phyloP scores from a whole-genome alignment of 2,113 vertebrate genomes.

The Phyllostomus hastatus region DNA sequence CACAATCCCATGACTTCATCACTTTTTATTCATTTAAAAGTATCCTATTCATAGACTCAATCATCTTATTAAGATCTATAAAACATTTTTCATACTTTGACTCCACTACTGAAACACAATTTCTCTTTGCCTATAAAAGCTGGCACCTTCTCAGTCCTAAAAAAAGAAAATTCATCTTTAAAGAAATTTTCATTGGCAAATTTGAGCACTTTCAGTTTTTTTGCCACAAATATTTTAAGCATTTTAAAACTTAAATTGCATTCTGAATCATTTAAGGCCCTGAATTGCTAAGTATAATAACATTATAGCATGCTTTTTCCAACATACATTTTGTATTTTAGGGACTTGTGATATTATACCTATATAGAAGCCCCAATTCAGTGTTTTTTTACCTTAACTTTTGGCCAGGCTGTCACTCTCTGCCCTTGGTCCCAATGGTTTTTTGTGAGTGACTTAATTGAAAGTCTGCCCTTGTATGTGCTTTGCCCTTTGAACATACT shows the following conservation, averaged over 20 bases:
- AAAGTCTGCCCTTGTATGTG: not conserved
- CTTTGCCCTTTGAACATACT: conserved; percentile 24
- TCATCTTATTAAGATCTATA: conserved; percentile 70
- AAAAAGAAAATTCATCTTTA: conserved; percentile 46
- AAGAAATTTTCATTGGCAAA: conserved; percentile 35
- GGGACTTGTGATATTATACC: not conserved
- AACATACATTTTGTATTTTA: conserved; percentile 9
- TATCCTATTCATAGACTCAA: conserved; percentile 69
- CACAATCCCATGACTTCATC: conserved; percentile 55
- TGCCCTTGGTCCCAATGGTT: not conserved
- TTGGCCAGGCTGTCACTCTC: not conserved
- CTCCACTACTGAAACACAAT: not conserved
- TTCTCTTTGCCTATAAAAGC: conserved; percentile 28
- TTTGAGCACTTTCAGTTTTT: conserved; percentile 31
- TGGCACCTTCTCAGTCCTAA: conserved; percentile 29
- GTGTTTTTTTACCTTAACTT: not conserved
- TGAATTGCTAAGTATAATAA: conserved; percentile 23
- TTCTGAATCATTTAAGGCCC: not conserved
- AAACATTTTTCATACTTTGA: conserved; percentile 68
- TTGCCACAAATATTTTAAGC: conserved; percentile 11
- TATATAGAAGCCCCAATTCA: not conserved
- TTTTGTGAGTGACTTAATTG: conserved; percentile 41
- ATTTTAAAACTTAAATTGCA: conserved; percentile 35
- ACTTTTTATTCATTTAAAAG: conserved; percentile 53
- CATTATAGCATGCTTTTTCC: not conserved